These are phyloP conservation scores for Hydraecia micacea DNA, from an alignment of 2,888 invertebrate species.

Conservation along the genomic window DNA sequence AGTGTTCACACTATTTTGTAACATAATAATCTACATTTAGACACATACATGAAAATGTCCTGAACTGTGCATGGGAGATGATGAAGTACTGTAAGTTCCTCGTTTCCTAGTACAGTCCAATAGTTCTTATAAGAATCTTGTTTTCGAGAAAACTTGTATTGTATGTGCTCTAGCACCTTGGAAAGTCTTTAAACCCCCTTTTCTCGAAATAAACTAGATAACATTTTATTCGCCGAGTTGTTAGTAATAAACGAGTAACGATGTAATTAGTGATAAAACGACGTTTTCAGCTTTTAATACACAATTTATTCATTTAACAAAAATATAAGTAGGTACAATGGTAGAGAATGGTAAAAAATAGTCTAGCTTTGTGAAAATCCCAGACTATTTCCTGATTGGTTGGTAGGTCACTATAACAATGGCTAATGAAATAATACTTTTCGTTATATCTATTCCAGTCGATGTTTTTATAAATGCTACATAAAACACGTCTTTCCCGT, in stretches of 20 bases:
- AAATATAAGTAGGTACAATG: constrained; percentile 38
- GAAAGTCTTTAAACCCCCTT: not conserved
- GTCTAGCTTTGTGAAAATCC: not conserved
- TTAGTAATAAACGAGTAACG: not conserved
- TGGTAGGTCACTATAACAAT: not conserved
- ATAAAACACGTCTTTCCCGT: not conserved
- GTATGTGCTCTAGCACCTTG: not conserved
- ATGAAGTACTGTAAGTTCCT: not conserved
- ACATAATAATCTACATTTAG: not conserved
- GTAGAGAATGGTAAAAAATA: not conserved
- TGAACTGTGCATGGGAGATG: not conserved
- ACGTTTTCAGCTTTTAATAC: constrained; percentile 14
- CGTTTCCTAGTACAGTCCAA: not conserved
- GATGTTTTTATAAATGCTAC: constrained; percentile 22
- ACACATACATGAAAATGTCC: not conserved
- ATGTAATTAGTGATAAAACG: constrained; percentile 12
- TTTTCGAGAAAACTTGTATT: not conserved
- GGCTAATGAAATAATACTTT: constrained; percentile 28
- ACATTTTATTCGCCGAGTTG: not conserved
- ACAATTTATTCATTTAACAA: constrained; percentile 56
- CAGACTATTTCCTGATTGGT: constrained; percentile 5
- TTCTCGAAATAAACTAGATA: not conserved
- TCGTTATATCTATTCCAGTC: not conserved
- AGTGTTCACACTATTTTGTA: constrained; percentile 64
- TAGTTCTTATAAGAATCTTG: not conserved